Evolutionary conservation across 2,888 invertebrate genomes (phyloP).

Genomic region (Automeris io): DNA sequence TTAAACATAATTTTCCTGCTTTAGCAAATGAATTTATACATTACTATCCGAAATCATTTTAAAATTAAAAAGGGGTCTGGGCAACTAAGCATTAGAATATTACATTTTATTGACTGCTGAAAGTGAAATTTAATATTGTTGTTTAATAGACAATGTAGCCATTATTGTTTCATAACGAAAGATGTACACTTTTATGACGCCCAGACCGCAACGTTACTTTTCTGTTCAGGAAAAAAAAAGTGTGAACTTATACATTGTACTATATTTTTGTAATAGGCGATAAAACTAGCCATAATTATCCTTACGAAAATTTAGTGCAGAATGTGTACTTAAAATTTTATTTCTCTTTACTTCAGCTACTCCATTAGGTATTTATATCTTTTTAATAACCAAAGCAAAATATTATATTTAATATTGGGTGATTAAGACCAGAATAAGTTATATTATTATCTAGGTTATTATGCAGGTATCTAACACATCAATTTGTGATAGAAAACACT

Average conservation of each 20-base stretch:
- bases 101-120: neutral
- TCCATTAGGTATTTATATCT: neutral
- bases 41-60: no score
- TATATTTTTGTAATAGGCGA: no score
- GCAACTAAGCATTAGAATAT: no score
- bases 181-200: conserved; percentile 44
- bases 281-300: no score
- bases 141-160: conserved; percentile 53
- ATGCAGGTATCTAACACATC: neutral
- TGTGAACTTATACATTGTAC: no score
- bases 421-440: neutral
- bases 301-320: no score
- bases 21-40: no score
- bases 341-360: neutral
- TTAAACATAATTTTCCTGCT: no score
- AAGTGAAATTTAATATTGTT: conserved; percentile 42
- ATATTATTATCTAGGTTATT: neutral
- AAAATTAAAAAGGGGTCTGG: no score
- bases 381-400: neutral
- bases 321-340: no score
- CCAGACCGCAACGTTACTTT: conserved; percentile 29
- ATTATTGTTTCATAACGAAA: conserved; percentile 37
- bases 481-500: no score
- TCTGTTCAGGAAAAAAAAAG: no score
- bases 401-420: neutral